Conservation (phyloP, 2,797 vertebrate species). For the Sardinella longiceps region DNA sequence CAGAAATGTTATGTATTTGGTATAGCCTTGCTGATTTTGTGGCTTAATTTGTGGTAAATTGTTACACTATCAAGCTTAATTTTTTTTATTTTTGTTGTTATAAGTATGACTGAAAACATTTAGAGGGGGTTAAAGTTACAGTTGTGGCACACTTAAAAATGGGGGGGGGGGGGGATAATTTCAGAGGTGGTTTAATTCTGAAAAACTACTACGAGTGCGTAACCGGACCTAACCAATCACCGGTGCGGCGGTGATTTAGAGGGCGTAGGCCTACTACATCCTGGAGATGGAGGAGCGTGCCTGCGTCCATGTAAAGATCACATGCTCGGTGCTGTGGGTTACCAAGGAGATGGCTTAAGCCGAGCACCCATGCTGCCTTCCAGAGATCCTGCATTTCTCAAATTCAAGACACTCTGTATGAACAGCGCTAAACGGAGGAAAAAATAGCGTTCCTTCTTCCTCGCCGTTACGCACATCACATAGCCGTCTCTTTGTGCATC, state of each 20-base stretch:
- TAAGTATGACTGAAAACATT: no score
- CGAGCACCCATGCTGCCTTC: neutral
- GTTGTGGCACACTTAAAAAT: no score
- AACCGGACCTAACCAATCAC: neutral
- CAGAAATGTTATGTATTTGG: no score
- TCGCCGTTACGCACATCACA: neutral
- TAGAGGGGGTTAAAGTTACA: no score
- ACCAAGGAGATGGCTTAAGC: constrained; percentile 69
- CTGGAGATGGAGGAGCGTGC: neutral
- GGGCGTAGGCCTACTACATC: neutral
- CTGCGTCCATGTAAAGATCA: constrained; percentile 3
- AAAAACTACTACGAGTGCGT: neutral
- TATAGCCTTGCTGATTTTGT: no score
- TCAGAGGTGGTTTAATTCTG: no score
- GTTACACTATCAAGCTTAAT: no score
- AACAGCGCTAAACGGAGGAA: neutral
- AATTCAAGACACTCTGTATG: neutral
- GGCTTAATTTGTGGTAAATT: no score
- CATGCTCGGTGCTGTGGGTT: constrained; percentile 62
- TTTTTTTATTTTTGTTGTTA: no score
- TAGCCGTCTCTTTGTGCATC: neutral
- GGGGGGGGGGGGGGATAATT: no score
- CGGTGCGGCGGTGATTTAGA: neutral
- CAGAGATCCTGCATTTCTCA: neutral
- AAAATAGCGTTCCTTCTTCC: neutral